Percentiles rank a stretch among this genome's conserved stretches.
Conservation (phyloP, 2,888 invertebrate species). For the Nymphalis urticae region DNA sequence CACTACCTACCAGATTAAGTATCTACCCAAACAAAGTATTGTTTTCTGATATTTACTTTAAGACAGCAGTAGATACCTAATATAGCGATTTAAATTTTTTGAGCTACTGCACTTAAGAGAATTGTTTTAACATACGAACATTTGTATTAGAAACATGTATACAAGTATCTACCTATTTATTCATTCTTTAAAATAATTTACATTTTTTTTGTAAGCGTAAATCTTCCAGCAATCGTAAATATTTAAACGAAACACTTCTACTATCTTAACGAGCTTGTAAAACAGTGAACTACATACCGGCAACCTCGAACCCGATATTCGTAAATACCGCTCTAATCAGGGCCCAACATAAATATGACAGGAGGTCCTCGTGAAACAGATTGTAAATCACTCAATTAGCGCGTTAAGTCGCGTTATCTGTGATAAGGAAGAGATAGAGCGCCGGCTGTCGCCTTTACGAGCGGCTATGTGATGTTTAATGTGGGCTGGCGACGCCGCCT, state of each 20-base stretch:
- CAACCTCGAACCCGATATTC: neutral
- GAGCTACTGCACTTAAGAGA: too few relatives aligned
- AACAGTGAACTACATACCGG: neutral
- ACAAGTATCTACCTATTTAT: too few relatives aligned
- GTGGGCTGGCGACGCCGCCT: conserved; percentile 13
- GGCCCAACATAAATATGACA: conserved; percentile 27
- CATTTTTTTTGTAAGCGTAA: neutral
- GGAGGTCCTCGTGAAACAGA: conserved; percentile 18
- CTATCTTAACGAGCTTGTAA: conserved; percentile 20
- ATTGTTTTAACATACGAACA: too few relatives aligned
- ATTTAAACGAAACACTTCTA: conserved; percentile 7
- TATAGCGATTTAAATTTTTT: too few relatives aligned
- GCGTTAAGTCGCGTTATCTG: conserved; percentile 39
- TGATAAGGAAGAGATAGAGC: conserved; percentile 26
- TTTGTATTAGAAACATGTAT: too few relatives aligned
- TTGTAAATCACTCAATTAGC: conserved; percentile 42
- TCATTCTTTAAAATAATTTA: too few relatives aligned
- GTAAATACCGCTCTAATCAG: conserved; percentile 27
- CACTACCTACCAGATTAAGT: too few relatives aligned
- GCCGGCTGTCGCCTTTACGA: conserved; percentile 22
- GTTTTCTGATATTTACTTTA: too few relatives aligned
- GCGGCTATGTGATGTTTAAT: conserved; percentile 5
- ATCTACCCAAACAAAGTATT: too few relatives aligned
- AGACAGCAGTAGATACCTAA: too few relatives aligned
- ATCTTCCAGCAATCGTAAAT: neutral